Percentiles rank a stretch among this genome's conserved stretches.
Evolutionary conservation across 30 jellyfish, hydroid and myxozoan genomes (phyloP).

Genomic region (Aurelia aurita complex sp. Pacific): DNA sequence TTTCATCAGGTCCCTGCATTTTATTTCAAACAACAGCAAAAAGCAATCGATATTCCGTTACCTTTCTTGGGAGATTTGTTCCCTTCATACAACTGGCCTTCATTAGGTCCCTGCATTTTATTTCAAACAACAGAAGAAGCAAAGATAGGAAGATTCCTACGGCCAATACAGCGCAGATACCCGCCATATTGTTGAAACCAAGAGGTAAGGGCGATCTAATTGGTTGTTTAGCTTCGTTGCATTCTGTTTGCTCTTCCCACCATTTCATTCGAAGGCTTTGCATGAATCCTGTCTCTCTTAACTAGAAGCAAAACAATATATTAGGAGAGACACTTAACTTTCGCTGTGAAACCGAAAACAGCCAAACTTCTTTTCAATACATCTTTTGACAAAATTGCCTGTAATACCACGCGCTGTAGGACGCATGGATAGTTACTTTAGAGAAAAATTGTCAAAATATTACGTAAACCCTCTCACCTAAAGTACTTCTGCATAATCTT

Average conservation of each 20-base stretch:
- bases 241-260: constrained; percentile 85
- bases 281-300: constrained; percentile 77
- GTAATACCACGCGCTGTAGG: too few species aligned
- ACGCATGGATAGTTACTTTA: too few species aligned
- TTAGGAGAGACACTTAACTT: too few species aligned
- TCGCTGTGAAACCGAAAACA: background rate
- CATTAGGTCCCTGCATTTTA: constrained; percentile 19
- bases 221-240: constrained; percentile 25
- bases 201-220: constrained; percentile 44
- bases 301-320: constrained; percentile 8
- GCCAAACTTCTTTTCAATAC: background rate
- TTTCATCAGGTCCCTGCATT: constrained; percentile 10
- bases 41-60: background rate
- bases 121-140: constrained; percentile 48
- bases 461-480: too few species aligned
- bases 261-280: constrained; percentile 83
- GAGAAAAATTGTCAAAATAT: too few species aligned
- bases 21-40: background rate
- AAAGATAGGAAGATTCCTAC: constrained; percentile 67
- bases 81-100: constrained; percentile 19
- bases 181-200: constrained; percentile 65
- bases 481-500: background rate
- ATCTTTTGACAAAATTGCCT: too few species aligned
- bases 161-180: constrained; percentile 68
- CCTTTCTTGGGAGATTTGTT: constrained; percentile 40